Percentiles rank a stretch among this genome's conserved stretches.
Conservation (phyloP, 2,888 invertebrate species). For the Hecatera dysodea region DNA sequence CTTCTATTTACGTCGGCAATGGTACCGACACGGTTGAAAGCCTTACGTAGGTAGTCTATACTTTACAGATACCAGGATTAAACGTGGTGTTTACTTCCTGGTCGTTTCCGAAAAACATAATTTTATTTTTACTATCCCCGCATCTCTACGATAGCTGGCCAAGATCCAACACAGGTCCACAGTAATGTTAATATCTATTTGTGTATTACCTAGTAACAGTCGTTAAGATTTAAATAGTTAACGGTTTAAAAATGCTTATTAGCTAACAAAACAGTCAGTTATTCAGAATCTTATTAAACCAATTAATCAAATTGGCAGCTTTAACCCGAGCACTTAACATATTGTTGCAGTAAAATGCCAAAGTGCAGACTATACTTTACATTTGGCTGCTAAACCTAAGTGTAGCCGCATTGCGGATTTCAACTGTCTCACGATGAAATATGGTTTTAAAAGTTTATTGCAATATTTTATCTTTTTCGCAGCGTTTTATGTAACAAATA, state of each 20-base stretch:
- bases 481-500: constrained; percentile 17
- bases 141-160: constrained; percentile 8
- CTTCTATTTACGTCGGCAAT: not conserved
- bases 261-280: not conserved
- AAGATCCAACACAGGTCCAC: constrained; percentile 3
- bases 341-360: constrained; percentile 1
- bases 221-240: not conserved
- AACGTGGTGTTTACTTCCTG: constrained; percentile 22
- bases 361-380: constrained; percentile 19
- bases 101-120: not conserved
- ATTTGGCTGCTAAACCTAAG: constrained; percentile 25
- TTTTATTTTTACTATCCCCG: not conserved
- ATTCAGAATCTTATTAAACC: not conserved
- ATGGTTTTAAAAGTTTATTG: constrained; percentile 14
- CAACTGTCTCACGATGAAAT: constrained; percentile 24
- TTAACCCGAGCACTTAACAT: constrained; percentile 2
- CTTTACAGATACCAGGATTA: not conserved
- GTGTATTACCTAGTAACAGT: constrained; percentile 11
- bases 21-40: not conserved
- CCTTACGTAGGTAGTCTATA: not conserved
- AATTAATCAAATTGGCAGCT: not conserved
- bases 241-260: no score
- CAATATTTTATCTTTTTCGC: constrained; percentile 43
- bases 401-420: constrained; percentile 41
- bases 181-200: not conserved